Conservation (phyloP, 2,888 invertebrate genomes). For the Tiliacea aurago region DNA sequence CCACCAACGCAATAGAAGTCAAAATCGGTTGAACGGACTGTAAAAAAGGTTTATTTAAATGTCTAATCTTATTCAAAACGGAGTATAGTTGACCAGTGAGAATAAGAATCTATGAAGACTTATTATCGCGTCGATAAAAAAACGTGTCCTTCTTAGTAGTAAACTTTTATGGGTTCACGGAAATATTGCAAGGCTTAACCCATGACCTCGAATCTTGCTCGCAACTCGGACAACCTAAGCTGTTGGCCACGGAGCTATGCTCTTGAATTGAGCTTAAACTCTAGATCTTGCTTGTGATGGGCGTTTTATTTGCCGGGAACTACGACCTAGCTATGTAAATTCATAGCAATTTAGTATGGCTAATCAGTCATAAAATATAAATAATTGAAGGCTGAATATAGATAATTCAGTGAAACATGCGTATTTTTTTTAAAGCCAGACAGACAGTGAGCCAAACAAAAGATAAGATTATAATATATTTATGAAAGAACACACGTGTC, state of each 20-base stretch:
- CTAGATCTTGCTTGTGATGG: neutral
- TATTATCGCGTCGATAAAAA: neutral
- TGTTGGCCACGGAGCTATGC: neutral
- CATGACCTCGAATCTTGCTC: neutral
- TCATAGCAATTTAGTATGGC: neutral
- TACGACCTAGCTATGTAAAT: neutral
- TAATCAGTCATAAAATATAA: neutral
- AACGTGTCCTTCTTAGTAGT: neutral
- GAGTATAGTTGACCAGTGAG: neutral
- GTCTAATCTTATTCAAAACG: no score
- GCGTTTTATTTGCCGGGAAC: neutral
- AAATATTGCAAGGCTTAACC: no score
- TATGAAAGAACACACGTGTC: neutral
- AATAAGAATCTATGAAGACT: neutral
- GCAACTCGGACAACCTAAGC: neutral
- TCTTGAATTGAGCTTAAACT: neutral
- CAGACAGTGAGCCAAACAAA: conserved; percentile 12
- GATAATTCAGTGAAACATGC: neutral
- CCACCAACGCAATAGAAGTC: no score
- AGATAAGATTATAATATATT: conserved; percentile 32
- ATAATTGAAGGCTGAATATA: conserved; percentile 3
- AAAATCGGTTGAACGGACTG: no score
- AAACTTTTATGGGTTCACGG: no score
- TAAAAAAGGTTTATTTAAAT: no score
- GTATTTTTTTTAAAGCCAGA: neutral